phyloP scores from a whole-genome alignment of 2,888 invertebrate genomes.

The Scotopteryx bipunctaria region DNA sequence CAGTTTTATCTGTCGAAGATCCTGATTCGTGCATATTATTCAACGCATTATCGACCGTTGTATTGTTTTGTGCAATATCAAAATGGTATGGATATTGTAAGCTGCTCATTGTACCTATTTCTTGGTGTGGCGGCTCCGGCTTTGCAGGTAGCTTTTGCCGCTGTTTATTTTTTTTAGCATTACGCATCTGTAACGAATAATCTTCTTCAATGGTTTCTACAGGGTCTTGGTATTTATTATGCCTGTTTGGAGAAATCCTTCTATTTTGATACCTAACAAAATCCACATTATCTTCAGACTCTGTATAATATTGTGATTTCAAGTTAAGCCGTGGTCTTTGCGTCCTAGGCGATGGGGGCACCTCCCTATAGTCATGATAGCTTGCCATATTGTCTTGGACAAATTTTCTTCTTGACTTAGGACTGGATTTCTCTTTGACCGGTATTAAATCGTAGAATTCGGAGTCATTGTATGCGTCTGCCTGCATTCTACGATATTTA shows the following conservation, averaged over 20 bases:
- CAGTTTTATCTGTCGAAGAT: constrained; percentile 58
- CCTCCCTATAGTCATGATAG: constrained; percentile 59
- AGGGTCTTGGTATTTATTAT: constrained; percentile 32
- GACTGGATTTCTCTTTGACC: constrained; percentile 72
- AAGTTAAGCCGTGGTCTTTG: constrained; percentile 67
- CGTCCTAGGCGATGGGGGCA: constrained; percentile 70
- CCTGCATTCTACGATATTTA: constrained; percentile 42
- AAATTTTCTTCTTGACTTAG: constrained; percentile 65
- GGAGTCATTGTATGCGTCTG: constrained; percentile 60
- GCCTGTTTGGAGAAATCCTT: constrained; percentile 31
- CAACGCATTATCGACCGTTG: constrained; percentile 46
- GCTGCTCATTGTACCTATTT: constrained; percentile 45
- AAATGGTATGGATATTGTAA: constrained; percentile 42
- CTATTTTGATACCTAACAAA: constrained; percentile 5
- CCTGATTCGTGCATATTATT: constrained; percentile 58
- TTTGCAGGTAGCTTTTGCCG: constrained; percentile 25
- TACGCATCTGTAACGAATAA: constrained; percentile 31
- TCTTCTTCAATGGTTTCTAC: constrained; percentile 40
- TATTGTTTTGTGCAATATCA: constrained; percentile 43
- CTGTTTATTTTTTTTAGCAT: constrained; percentile 23
- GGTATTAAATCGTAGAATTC: constrained; percentile 68
- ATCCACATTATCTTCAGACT: constrained; percentile 47
- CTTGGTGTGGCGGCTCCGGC: constrained; percentile 38
- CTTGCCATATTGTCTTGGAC: constrained; percentile 48
- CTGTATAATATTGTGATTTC: constrained; percentile 58